Evolutionary conservation across 2,113 vertebrate species (phyloP), one percentile per base, ranked within the genome.

Genomic region (Reinhardtius hippoglossoides): DNA sequence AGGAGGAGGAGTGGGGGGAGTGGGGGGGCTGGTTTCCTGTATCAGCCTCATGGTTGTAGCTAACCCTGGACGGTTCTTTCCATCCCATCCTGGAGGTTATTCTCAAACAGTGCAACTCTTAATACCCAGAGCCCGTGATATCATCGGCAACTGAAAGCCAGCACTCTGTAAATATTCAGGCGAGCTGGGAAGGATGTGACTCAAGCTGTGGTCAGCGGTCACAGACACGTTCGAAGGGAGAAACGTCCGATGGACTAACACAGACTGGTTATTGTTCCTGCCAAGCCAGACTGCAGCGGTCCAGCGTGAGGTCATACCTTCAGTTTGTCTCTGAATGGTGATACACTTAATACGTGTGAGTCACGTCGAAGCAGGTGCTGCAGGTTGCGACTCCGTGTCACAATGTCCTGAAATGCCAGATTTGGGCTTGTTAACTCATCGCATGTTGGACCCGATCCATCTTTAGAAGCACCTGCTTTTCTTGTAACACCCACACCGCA

Each of bases 161-260:
- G 69, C 69, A 5, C 80, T 92, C 83, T 81, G 78, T 88, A 89
- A 91, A 92, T 81, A 87, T 15, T 48, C 78, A 71, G 81, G 78
- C 82, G 78, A 87, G 74, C 68, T 44, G 74, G 82, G 76, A 76
- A 93, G 92, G 91, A 94, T 88, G 83, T 94, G 93, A 94, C 82
- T 93, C 90, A 90, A 90, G 57, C 85, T 84, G 87, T 40, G 86
- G 87, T 88, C 76, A 82, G 54, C 66, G 23, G 61, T 87, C 65
- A 10, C 75, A 84, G 82, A 77, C 78, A 9, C 56, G 77, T 84
- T 80, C 13, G 58, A 71, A 71, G 76, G 31, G 31, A 82, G 75
- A 75, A 75, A 75, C 13, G 79, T 67, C 15, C 73, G 86, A 89
- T 50, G 71, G 81, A 69, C 73, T 42, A 2, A 73, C 85, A 93